These are phyloP conservation scores for Theodoxus fluviatilis DNA, from an alignment of 2,888 invertebrate species.

Conservation along the genomic window DNA sequence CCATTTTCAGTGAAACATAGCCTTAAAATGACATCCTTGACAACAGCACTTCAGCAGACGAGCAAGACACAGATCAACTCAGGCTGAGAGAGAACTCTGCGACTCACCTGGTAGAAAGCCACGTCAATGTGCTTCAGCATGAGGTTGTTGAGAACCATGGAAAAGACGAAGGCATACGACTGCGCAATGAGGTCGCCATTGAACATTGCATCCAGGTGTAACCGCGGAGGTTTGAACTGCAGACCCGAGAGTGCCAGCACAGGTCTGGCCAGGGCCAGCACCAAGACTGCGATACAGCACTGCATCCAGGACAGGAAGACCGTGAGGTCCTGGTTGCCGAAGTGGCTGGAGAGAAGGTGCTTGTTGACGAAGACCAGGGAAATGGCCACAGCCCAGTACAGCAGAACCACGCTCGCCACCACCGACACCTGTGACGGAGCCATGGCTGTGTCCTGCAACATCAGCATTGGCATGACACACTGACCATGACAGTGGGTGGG, in stretches of 20 bases:
- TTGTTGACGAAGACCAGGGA: slow-evolving; percentile 95
- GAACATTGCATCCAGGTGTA: slow-evolving; percentile 37
- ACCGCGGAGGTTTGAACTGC: too few species aligned
- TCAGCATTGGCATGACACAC: too few species aligned
- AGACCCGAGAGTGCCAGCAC: too few species aligned
- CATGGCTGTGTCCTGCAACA: too few species aligned
- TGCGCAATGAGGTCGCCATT: slow-evolving; percentile 50
- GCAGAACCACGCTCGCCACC: slow-evolving; percentile 45
- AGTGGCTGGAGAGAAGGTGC: slow-evolving; percentile 68
- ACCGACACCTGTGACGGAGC: too few species aligned
- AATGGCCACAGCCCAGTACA: slow-evolving; percentile 83
- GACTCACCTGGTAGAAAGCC: too few species aligned
- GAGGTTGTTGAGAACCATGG: slow-evolving; percentile 63
- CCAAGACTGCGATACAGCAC: slow-evolving; percentile 51
- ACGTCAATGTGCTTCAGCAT: slow-evolving; percentile 64
- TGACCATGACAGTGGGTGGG: too few species aligned
- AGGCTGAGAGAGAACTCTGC: too few species aligned
- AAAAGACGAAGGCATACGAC: slow-evolving; percentile 54
- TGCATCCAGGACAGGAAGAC: slow-evolving; percentile 64
- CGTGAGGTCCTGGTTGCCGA: slow-evolving; percentile 51
- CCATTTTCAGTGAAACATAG: too few species aligned
- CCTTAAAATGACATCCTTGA: too few species aligned
- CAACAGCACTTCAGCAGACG: too few species aligned
- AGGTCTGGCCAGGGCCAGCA: slow-evolving; percentile 34
- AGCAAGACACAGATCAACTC: too few species aligned